phyloP scores from a whole-genome alignment of 2,113 vertebrate genomes.

The Chionodraco myersi region DNA sequence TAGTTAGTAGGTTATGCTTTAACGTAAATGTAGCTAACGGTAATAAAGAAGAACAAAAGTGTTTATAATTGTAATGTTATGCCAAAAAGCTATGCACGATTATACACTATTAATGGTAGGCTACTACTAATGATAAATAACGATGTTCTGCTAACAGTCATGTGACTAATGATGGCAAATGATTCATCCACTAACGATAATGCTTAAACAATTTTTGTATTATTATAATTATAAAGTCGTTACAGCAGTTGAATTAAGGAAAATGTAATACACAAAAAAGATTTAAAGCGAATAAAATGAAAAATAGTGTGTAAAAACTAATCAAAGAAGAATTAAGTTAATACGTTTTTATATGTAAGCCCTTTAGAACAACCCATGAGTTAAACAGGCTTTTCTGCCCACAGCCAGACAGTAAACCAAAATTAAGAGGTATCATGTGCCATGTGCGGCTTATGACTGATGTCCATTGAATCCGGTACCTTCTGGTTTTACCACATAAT shows the following conservation, averaged over 20 bases:
- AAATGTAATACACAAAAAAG: background rate
- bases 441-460: conserved; percentile 8
- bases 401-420: background rate
- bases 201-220: background rate
- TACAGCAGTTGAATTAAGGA: background rate
- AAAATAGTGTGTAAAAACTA: no score
- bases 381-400: conserved; percentile 28
- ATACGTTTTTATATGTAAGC: background rate
- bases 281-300: accelerated
- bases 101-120: background rate
- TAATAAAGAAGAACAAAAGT: background rate
- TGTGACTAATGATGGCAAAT: background rate
- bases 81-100: background rate
- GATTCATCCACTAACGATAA: background rate
- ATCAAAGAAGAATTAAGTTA: background rate
- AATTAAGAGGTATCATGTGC: background rate
- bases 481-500: conserved; percentile 64
- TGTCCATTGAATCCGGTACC: background rate
- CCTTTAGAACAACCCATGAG: background rate
- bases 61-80: background rate
- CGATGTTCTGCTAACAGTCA: background rate
- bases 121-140: background rate
- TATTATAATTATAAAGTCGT: background rate
- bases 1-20: background rate
- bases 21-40: background rate